phyloP scores from a whole-genome alignment of 2,113 vertebrate genomes.

The Oxyura jamaicensis region DNA sequence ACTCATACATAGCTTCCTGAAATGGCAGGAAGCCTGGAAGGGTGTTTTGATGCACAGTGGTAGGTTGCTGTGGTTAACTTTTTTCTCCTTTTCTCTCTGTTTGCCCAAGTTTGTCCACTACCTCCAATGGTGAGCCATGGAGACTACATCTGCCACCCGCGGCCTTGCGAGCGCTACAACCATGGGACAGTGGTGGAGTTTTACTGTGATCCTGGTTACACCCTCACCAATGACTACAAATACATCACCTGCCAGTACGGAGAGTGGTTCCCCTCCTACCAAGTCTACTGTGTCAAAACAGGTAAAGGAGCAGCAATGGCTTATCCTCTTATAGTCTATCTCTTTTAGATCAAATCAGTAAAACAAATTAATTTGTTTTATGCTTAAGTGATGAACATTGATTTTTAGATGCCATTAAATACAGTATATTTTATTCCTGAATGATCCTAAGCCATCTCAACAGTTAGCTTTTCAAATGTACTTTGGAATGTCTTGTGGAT shows the following conservation, averaged over 20 bases:
- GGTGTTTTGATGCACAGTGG: neutral
- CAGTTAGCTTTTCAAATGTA: neutral
- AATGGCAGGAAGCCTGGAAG: neutral
- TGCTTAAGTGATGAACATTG: neutral
- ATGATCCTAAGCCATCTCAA: neutral
- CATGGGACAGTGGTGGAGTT: constrained; percentile 89
- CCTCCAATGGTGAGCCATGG: constrained; percentile 87
- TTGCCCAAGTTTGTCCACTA: constrained; percentile 84
- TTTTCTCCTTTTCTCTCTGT: constrained; percentile 24
- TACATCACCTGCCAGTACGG: constrained; percentile 90
- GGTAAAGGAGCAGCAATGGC: constrained; percentile 62
- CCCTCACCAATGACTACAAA: constrained; percentile 87
- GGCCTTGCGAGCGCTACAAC: constrained; percentile 86
- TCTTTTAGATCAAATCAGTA: neutral
- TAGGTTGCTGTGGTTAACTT: neutral
- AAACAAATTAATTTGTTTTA: neutral
- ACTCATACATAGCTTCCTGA: neutral
- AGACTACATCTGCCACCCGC: constrained; percentile 87
- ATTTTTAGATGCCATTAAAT: neutral
- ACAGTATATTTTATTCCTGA: neutral
- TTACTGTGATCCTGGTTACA: constrained; percentile 87
- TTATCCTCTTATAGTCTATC: fast-evolving
- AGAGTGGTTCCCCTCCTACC: constrained; percentile 87
- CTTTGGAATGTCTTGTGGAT: neutral
- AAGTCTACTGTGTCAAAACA: constrained; percentile 84